phyloP scores from a whole-genome alignment of 2,113 vertebrate genomes.

The Acrocephalus arundinaceus region DNA sequence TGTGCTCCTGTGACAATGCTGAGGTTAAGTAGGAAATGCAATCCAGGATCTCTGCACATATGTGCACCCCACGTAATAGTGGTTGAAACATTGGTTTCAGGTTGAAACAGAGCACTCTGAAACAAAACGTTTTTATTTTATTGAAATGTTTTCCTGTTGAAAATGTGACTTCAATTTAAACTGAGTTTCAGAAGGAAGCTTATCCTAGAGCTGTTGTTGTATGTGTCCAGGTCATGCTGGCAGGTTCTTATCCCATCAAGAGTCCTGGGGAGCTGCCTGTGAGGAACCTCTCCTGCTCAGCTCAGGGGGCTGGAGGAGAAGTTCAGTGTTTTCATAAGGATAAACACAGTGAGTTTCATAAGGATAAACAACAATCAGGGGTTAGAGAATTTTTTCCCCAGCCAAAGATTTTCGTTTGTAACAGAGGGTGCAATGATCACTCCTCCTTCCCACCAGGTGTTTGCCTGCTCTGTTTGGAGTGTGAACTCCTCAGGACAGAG shows the following conservation, averaged over 20 bases:
- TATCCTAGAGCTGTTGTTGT: not conserved
- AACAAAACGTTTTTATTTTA: not conserved
- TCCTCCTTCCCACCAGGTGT: not conserved
- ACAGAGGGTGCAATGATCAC: not conserved
- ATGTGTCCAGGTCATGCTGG: not conserved
- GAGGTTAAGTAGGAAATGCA: not conserved
- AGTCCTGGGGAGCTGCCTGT: not conserved
- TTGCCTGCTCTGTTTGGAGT: not conserved
- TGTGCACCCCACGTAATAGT: not conserved
- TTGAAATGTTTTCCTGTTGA: not conserved
- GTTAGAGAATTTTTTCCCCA: not conserved
- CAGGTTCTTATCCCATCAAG: not conserved
- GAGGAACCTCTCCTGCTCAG: not conserved
- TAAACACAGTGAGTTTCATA: not conserved
- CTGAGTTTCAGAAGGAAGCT: not conserved
- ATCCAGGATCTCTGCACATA: not conserved
- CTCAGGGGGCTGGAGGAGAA: not conserved
- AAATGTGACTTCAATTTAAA: not conserved
- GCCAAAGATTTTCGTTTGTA: not conserved
- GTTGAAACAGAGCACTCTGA: not conserved
- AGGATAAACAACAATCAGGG: not conserved
- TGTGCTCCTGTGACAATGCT: not conserved
- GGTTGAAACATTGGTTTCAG: not conserved
- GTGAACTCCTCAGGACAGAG: not conserved
- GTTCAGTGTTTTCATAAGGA: not conserved